Base-by-base conservation (phyloP, 2,797 vertebrate genomes). In the Somateria mollissima region DNA sequence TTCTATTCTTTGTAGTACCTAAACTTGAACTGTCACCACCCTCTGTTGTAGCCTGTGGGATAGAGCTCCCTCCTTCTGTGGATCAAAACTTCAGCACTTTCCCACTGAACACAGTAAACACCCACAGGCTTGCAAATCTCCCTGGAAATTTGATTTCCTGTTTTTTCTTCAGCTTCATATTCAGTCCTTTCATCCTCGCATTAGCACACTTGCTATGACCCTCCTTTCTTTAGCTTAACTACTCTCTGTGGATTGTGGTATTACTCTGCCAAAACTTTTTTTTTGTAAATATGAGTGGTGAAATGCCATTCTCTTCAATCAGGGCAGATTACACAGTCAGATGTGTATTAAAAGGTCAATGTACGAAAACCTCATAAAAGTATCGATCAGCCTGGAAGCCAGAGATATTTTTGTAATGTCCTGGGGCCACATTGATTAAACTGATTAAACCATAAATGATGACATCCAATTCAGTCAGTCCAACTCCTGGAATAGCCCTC, bases 401-500 rank as follows among this genome's bases (percentile, higher is more conserved):
- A 12, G 66, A 67, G 94, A 89, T 95, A 94, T 94, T 86, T 94
- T 95, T 96, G 77, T 92, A 92, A 75, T 75, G 72, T 54, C 49
- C 70, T 51, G n/a, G 53, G 89, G 89, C 75, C 94, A 83, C 64
- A 87, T 69, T 69, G 81, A 80, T 88, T 92, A 73, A 83, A 91
- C 90, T 85, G 91, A 89, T 97, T 91, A 94, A 90, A 65, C 58
- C 69, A 69, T 83, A 91, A 93, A 84, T 0, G 60, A 84, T 90
- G 90, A 93, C 94, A 85, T 75, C 49, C 53, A 71, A 39, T 93
- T 78, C 53, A 84, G 87, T 81, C 66, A 95, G 58, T 79, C 87
- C 85, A 94, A 96, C 95, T 93, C 96, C 97, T 98, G 98, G 98
- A 97, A 74, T 66, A 93, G 73, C 77, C 75, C 94, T 92, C 72